These are phyloP conservation scores for Triops cancriformis DNA, from an alignment of 1,140 invertebrate species.

Conservation along the genomic window DNA sequence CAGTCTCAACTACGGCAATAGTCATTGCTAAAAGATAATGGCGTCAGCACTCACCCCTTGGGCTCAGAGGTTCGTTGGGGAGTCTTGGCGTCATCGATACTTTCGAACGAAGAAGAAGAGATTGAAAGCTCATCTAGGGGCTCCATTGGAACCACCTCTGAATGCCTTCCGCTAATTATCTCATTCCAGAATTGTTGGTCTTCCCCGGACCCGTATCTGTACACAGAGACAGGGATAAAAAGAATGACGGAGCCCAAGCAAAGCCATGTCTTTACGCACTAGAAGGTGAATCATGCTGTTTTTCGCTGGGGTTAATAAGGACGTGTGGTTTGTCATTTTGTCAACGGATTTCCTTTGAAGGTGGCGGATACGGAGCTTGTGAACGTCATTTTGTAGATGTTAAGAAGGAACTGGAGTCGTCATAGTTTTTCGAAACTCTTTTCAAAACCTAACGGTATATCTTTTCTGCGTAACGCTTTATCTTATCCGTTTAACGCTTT, in stretches of 20 bases:
- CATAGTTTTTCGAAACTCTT: too few species aligned
- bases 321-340: too few species aligned
- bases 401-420: too few species aligned
- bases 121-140: background rate
- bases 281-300: too few species aligned
- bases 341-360: too few species aligned
- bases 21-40: background rate
- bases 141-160: background rate
- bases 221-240: background rate
- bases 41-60: conserved; percentile 1
- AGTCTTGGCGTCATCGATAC: background rate
- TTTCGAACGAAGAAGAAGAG: background rate
- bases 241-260: background rate
- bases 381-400: too few species aligned
- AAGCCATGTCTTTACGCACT: too few species aligned
- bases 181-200: conserved; percentile 1
- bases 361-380: too few species aligned
- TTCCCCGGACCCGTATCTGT: background rate
- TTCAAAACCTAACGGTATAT: too few species aligned
- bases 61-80: background rate
- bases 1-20: background rate
- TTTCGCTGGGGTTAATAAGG: too few species aligned
- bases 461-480: too few species aligned
- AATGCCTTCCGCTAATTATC: background rate
- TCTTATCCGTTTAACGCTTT: too few species aligned